Percentiles rank a stretch among this genome's conserved stretches.
Evolutionary conservation across 1,140 invertebrate genomes (phyloP).

Genomic region (Uloborus diversus): DNA sequence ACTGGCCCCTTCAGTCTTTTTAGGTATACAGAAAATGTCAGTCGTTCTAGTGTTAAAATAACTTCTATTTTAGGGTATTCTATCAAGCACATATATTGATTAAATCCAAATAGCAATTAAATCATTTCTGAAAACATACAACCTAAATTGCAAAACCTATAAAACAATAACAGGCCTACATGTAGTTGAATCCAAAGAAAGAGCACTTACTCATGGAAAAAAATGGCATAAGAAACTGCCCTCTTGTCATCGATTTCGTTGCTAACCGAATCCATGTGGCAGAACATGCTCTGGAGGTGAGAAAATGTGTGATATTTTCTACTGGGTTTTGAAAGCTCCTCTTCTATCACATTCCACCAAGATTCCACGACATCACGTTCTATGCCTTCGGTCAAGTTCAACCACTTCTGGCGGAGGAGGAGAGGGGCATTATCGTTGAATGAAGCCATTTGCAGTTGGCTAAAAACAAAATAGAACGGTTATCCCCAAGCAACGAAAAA

Average conservation of each 20-base stretch:
- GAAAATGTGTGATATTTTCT: constrained; percentile 67
- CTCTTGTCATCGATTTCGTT: constrained; percentile 66
- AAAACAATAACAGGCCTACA: constrained; percentile 4
- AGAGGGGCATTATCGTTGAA: too few relatives aligned
- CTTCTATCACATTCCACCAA: constrained; percentile 62
- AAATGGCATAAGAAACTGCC: constrained; percentile 68
- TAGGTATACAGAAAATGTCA: too few relatives aligned
- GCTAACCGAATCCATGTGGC: constrained; percentile 67
- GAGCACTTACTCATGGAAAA: constrained; percentile 70
- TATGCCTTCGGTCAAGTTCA: too few relatives aligned
- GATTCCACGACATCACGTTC: too few relatives aligned
- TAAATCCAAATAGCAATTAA: constrained; percentile 60
- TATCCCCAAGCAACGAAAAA: too few relatives aligned
- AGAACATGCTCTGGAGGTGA: constrained; percentile 67
- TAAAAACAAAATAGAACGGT: too few relatives aligned
- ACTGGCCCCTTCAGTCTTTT: too few relatives aligned
- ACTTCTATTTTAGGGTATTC: constrained; percentile 50
- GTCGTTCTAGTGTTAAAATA: too few relatives aligned
- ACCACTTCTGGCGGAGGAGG: too few relatives aligned
- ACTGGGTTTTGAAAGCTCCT: constrained; percentile 61
- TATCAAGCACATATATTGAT: constrained; percentile 61
- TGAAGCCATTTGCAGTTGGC: too few relatives aligned
- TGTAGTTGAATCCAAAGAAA: not conserved
- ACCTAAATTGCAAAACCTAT: constrained; percentile 60
- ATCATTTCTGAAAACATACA: constrained; percentile 61